A percentile compares a stretch with the other conserved stretches of the same genome.
These are phyloP conservation scores for Aratinga solstitialis DNA, from an alignment of 2,797 vertebrate species.

Conservation along the genomic window DNA sequence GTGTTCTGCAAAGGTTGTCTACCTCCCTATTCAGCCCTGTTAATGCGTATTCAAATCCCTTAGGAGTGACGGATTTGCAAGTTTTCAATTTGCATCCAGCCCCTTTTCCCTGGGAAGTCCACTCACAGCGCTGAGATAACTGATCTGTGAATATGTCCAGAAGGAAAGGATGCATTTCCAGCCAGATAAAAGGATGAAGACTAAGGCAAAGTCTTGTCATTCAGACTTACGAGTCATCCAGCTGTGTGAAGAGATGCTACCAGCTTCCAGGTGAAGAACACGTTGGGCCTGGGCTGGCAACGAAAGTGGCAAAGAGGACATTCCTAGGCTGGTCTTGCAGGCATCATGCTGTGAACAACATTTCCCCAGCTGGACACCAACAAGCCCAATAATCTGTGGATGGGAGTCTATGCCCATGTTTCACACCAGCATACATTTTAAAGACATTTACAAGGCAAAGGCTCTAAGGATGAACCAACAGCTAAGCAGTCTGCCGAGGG, in stretches of 20 bases:
- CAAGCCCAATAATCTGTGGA: neutral
- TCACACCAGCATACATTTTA: neutral
- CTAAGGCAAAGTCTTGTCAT: neutral
- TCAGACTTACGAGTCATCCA: neutral
- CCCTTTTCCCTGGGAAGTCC: neutral
- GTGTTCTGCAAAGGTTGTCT: neutral
- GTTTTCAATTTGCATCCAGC: neutral
- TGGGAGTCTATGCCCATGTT: neutral
- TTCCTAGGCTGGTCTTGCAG: neutral
- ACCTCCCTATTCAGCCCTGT: neutral
- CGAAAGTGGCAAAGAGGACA: neutral
- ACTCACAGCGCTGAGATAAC: accelerated
- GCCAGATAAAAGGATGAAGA: neutral
- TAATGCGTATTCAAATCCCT: neutral
- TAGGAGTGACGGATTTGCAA: neutral
- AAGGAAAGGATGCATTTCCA: neutral
- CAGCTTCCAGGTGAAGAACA: neutral
- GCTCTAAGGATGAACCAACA: neutral
- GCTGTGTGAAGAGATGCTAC: neutral
- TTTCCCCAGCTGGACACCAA: neutral
- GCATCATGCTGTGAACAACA: neutral
- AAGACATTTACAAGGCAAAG: neutral
- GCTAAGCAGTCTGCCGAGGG: neutral
- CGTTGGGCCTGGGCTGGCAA: neutral
- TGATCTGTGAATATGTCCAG: neutral